A percentile compares a stretch with the other conserved stretches of the same genome.
Evolutionary conservation across 2,113 vertebrate species (phyloP).

Genomic region (Rutilus rutilus): DNA sequence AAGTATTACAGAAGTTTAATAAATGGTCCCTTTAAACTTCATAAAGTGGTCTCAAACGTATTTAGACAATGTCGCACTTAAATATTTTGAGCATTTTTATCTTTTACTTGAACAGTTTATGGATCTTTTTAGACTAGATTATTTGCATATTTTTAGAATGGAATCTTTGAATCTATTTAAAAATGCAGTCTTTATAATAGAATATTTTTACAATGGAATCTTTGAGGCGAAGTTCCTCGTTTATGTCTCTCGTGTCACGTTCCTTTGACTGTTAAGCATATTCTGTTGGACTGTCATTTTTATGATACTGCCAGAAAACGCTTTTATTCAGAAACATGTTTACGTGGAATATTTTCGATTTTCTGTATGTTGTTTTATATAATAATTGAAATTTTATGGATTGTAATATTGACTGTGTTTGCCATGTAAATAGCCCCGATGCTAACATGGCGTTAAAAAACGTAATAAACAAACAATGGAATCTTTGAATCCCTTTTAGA

Average conservation of each 20-base stretch:
- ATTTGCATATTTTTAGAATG: background rate
- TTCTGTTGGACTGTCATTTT: too few species aligned
- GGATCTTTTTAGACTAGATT: background rate
- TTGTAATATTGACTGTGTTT: too few species aligned
- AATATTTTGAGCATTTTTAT: background rate
- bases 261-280: too few species aligned
- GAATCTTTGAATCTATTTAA: background rate
- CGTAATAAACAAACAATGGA: background rate
- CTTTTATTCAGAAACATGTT: too few species aligned
- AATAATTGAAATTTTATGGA: too few species aligned
- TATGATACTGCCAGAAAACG: too few species aligned
- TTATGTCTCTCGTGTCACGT: too few species aligned
- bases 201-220: constrained; percentile 19
- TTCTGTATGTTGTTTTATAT: too few species aligned
- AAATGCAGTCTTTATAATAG: background rate
- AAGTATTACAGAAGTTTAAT: background rate
- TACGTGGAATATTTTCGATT: too few species aligned
- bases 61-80: background rate
- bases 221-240: too few species aligned
- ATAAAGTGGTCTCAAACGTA: background rate
- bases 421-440: too few species aligned
- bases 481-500: background rate
- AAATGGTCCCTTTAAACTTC: background rate
- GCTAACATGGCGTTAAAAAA: too few species aligned
- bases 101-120: background rate